Evolutionary conservation across 2,113 vertebrate genomes (phyloP).

Genomic region (Alosa alosa): DNA sequence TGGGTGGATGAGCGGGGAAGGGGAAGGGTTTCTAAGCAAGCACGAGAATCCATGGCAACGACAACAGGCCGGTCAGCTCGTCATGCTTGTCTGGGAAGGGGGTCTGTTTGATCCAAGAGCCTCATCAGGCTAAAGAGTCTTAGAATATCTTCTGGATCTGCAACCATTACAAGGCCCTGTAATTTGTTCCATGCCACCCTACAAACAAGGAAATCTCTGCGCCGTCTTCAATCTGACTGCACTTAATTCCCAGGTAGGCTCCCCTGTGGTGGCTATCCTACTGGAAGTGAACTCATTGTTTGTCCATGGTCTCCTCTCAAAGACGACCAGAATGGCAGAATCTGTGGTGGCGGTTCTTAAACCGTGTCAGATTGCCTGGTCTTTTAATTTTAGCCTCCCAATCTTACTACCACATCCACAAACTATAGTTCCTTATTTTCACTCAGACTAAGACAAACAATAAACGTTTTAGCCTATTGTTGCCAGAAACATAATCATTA

Average conservation of each 20-base stretch:
- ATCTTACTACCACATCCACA: not conserved
- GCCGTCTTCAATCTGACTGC: constrained; percentile 56
- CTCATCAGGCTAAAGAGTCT: constrained; percentile 60
- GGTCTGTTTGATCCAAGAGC: constrained; percentile 59
- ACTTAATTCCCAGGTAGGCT: constrained; percentile 62
- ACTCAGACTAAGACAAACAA: too few species aligned
- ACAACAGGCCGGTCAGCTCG: constrained; percentile 40
- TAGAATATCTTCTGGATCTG: constrained; percentile 66
- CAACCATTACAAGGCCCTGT: constrained; percentile 58
- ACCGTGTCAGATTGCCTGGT: not conserved
- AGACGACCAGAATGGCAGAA: not conserved
- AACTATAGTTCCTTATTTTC: not conserved
- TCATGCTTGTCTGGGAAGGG: constrained; percentile 53
- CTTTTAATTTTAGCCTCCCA: not conserved
- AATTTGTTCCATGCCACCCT: constrained; percentile 67
- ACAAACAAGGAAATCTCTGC: constrained; percentile 56
- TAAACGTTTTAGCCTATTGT: too few species aligned
- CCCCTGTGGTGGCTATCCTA: constrained; percentile 38
- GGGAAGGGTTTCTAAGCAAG: constrained; percentile 31
- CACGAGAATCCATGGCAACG: constrained; percentile 43
- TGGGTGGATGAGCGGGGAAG: constrained; percentile 24
- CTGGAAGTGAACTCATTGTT: constrained; percentile 40
- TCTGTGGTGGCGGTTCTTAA: not conserved
- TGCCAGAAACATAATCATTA: too few species aligned
- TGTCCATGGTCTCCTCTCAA: not conserved